These are phyloP conservation scores for Drosophila elegans DNA, from an alignment of 1,140 invertebrate genomes.

Conservation along the genomic window DNA sequence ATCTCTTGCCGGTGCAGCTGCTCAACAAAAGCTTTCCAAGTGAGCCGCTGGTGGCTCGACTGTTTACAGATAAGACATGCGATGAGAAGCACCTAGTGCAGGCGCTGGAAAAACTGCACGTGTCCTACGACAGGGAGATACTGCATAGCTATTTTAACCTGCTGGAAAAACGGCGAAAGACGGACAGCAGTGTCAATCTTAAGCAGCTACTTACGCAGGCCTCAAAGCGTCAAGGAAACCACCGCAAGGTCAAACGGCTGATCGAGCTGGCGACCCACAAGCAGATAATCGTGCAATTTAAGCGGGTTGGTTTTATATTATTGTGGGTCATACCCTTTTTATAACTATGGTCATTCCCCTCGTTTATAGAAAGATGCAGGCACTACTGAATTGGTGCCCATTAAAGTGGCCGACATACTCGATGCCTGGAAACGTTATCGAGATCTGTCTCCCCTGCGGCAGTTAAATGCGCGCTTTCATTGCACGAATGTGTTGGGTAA, in stretches of 20 bases:
- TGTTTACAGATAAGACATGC: constrained; percentile 66
- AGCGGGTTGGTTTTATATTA: constrained; percentile 45
- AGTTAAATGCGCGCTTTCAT: constrained; percentile 72
- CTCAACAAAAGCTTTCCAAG: constrained; percentile 68
- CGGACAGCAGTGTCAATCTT: constrained; percentile 38
- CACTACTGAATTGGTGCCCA: constrained; percentile 48
- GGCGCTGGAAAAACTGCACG: constrained; percentile 76
- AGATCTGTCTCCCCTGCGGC: constrained; percentile 67
- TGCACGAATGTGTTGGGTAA: constrained; percentile 75
- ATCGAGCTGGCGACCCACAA: constrained; percentile 66
- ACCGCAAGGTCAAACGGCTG: constrained; percentile 71
- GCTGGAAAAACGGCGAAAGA: constrained; percentile 4
- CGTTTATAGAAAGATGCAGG: constrained; percentile 32
- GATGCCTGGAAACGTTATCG: constrained; percentile 64
- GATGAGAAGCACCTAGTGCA: constrained; percentile 74
- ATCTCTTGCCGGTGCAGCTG: constrained; percentile 34
- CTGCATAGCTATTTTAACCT: constrained; percentile 63
- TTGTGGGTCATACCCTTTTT: neutral
- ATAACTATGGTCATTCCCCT: neutral
- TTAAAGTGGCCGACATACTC: constrained; percentile 70
- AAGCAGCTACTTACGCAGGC: constrained; percentile 68
- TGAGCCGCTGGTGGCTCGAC: constrained; percentile 57
- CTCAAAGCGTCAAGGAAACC: constrained; percentile 76
- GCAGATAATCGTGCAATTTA: constrained; percentile 73
- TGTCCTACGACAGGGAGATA: constrained; percentile 66